Base-by-base conservation (phyloP, 2,888 invertebrate species). In the Bombylius discolor region DNA sequence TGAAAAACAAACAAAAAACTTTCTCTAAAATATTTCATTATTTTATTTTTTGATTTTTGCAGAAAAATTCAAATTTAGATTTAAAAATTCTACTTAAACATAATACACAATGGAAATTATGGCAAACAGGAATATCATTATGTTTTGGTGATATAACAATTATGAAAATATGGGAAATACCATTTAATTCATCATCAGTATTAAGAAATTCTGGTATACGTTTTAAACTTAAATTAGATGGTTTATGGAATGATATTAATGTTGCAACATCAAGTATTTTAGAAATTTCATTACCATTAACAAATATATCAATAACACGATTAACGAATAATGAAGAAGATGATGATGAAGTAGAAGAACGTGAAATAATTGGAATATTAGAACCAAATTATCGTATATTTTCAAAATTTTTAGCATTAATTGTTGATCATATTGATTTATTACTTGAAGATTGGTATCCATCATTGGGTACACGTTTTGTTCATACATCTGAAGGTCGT, bases 371-470 rank as follows among this genome's bases (percentile, higher is more conserved):
- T 52, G 7, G 52, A 51, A 49, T 55, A 11, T 53, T 49, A 44
- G 89, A 92, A 65, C 89, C 91, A 5, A 85, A 84, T 59, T 81
- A 84, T 8, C 87, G 91, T 67, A 83, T 84, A 49, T 80, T 91
- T 60, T 84, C 92, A 0, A 88, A 89, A 66, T 73, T 96, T 14
- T 71, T 96, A 56, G 90, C 96, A 0, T 74, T 95, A 39, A 83
- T 92, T 5, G 92, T 97, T 0, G 97, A 97, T 71, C 95, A 97
- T 68, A 89, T 99, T 60, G 99, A 99, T 72, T 84, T 95, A 53
- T 76, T 99, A 51, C 77, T 99, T 0, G 98, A 99, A 71, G 98
- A 99, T 74, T 99, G 98, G 98, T 98, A 95, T 72, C 97, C 96
- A 0, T 92, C 93, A 0, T 76, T 96, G 55, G 97, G 97, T 31